These are phyloP conservation scores for Rhabdophis nuchalis DNA, from an alignment of 2,797 vertebrate species.

Conservation along the genomic window DNA sequence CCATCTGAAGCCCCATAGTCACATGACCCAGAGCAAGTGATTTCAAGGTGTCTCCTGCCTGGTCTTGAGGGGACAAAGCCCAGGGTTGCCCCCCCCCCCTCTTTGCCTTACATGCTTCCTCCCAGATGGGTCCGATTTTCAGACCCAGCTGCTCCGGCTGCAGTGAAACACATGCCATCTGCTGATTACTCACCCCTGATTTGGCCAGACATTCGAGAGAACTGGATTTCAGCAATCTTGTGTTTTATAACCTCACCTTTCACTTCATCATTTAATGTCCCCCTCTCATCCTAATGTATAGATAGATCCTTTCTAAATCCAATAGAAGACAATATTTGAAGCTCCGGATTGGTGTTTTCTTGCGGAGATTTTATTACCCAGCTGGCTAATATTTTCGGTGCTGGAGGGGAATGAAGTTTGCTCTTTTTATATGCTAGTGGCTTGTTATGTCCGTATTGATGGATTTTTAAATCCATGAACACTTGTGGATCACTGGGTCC, in stretches of 20 bases:
- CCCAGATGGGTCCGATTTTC: no score
- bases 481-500: no score
- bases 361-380: not conserved
- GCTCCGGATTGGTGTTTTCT: not conserved
- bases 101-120: not conserved
- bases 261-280: rapidly evolving
- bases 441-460: not conserved
- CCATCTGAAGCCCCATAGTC: not conserved
- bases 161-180: not conserved
- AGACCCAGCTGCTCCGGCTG: not conserved
- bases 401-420: not conserved
- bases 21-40: not conserved
- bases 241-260: not conserved
- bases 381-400: not conserved
- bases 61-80: not conserved
- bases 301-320: not conserved
- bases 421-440: not conserved
- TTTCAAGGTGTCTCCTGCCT: not conserved
- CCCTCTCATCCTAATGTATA: not conserved
- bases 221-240: rapidly evolving
- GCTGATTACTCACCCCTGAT: not conserved
- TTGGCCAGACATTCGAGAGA: not conserved
- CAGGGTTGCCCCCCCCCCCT: not conserved
- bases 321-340: not conserved
- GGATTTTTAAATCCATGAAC: not conserved